Base-by-base conservation (phyloP, 2,113 vertebrate species). In the Bucco capensis region DNA sequence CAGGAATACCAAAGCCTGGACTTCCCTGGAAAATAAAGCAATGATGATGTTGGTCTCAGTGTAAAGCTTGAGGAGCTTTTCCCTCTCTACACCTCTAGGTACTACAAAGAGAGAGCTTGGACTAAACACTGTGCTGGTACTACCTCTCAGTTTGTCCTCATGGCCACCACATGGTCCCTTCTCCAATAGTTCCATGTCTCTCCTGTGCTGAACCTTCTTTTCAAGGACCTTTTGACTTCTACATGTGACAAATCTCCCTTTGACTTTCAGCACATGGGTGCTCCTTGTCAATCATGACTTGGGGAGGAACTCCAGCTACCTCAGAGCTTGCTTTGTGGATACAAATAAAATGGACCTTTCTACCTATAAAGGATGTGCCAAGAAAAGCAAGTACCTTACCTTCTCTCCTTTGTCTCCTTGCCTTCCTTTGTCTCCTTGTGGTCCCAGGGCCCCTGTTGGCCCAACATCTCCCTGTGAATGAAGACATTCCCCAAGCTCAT, bases 1-100 rank as follows among this genome's bases (percentile, higher is more conserved):
- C 98, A 10, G 98, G 98, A 94, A 99, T 98, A 14, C 98, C 98
- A 78, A 98, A 99, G 24, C 98, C 98, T 73, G 98, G 98, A 75
- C 95, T 98, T 38, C 98, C 98, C 98, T 98, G 86, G 1, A 61
- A 62, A 82, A 80, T 31, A n/a, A 42, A 42, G 40, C 35, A 91
- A 57, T 6, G 62, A 15, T 23, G 35, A n/a, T 9, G 14, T 0
- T 1, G 28, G 28, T 69, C 14, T 82, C 50, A 65, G 15, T 9
- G 28, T 27, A 49, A 47, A 0, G 10, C 10, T 6, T 6, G 10
- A 6, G 31, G 33, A 58, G 9, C 15, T 44, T 31, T 38, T 33
- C 37, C 37, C 27, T 33, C 66, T 49, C 37, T 40, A 17, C 30
- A 54, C 5, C 38, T 64, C 50, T 60, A 5, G 0, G 1, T 18